phyloP scores from a whole-genome alignment of 2,113 vertebrate genomes.

The Anolis carolinensis region DNA sequence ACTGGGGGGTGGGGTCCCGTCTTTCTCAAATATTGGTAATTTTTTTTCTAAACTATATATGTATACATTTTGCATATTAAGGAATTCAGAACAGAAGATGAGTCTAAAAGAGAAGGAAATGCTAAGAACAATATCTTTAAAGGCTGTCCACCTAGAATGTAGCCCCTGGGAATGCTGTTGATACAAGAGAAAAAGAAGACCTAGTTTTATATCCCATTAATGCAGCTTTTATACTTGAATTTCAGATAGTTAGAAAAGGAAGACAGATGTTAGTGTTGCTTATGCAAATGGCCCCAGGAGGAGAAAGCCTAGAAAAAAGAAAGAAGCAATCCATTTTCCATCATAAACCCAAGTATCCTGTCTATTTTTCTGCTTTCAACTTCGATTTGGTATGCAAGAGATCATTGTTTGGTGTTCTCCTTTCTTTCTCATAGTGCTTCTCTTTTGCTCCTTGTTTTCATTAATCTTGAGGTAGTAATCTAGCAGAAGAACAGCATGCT shows the following conservation, averaged over 20 bases:
- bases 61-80: not conserved
- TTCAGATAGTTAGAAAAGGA: not conserved
- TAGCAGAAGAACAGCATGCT: constrained; percentile 4
- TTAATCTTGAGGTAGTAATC: not conserved
- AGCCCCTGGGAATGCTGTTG: not conserved
- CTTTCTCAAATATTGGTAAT: too few species aligned
- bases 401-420: not conserved
- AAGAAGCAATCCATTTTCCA: not conserved
- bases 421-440: not conserved
- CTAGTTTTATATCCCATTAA: not conserved
- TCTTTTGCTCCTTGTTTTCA: not conserved
- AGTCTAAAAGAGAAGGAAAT: not conserved
- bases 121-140: not conserved
- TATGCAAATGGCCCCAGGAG: not conserved
- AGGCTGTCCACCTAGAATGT: not conserved
- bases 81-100: not conserved
- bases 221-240: not conserved
- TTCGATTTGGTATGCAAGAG: not conserved
- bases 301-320: not conserved
- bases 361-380: not conserved
- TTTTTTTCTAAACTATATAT: not conserved
- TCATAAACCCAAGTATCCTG: not conserved
- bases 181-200: not conserved
- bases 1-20: too few species aligned
- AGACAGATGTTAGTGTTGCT: not conserved